Conservation (phyloP, 2,113 vertebrate genomes). For the Tamias sibiricus region DNA sequence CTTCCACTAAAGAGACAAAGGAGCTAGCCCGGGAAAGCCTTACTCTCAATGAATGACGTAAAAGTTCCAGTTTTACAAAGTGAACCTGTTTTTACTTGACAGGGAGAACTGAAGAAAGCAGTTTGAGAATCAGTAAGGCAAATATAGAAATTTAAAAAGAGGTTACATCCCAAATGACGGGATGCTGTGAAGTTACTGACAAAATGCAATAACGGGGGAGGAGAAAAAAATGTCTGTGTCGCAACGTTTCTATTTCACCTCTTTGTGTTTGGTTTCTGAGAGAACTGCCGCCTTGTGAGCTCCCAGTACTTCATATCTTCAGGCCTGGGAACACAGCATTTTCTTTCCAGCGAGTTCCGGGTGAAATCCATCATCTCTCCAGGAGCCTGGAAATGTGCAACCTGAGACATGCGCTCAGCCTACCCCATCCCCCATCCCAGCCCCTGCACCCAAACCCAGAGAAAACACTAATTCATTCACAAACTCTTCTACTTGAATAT, state of each 20-base stretch:
- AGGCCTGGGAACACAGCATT: neutral
- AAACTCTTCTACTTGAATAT: neutral
- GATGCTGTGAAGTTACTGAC: neutral
- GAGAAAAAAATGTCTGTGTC: neutral
- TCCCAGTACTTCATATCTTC: too few species aligned
- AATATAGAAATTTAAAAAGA: neutral
- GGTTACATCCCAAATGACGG: neutral
- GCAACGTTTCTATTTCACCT: neutral
- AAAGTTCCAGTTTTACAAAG: neutral
- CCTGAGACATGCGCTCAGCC: neutral
- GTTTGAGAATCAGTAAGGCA: neutral
- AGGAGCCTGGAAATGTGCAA: neutral
- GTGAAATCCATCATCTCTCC: neutral
- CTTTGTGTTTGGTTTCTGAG: neutral
- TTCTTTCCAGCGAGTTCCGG: neutral
- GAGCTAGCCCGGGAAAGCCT: neutral
- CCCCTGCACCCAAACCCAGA: neutral
- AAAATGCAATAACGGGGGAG: neutral
- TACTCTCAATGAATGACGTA: neutral
- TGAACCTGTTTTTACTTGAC: neutral
- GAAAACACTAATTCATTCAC: neutral
- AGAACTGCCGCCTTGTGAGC: neutral
- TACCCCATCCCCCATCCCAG: neutral
- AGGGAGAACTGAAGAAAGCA: neutral
- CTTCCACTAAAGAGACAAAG: neutral